These are phyloP conservation scores for Hemicordylus capensis DNA, from an alignment of 2,113 vertebrate genomes.

Conservation along the genomic window DNA sequence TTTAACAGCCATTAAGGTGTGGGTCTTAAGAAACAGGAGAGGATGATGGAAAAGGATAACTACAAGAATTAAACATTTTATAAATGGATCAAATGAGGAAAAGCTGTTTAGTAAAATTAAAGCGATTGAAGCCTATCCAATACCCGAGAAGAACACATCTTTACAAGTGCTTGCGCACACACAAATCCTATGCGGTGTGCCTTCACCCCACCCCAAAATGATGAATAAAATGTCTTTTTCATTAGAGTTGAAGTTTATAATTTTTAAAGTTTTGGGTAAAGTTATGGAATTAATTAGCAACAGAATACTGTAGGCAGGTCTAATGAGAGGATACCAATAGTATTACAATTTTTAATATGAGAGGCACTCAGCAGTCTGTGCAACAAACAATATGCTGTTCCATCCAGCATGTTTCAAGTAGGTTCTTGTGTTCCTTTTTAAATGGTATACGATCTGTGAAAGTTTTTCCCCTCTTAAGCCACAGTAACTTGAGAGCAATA, in stretches of 20 bases:
- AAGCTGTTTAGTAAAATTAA: slow-evolving; percentile 49
- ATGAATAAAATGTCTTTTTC: neutral
- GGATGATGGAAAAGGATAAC: slow-evolving; percentile 41
- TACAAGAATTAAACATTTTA: slow-evolving; percentile 47
- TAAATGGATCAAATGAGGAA: neutral
- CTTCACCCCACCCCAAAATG: neutral
- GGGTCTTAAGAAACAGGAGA: slow-evolving; percentile 55
- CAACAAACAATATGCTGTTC: neutral
- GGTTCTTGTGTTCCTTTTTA: neutral
- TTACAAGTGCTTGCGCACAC: neutral
- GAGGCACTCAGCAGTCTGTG: neutral
- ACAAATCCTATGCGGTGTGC: neutral
- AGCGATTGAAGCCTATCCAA: slow-evolving; percentile 25
- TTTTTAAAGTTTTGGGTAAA: neutral
- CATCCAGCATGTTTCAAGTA: neutral
- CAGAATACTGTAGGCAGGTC: neutral
- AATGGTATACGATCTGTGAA: neutral
- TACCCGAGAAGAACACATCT: neutral
- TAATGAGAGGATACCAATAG: neutral
- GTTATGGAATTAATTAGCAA: neutral
- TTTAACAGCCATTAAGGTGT: slow-evolving; percentile 59
- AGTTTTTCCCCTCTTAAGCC: neutral
- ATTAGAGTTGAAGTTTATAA: neutral
- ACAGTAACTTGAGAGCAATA: neutral
- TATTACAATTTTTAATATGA: neutral